Evolutionary conservation across 2,113 vertebrate species (phyloP), one percentile per base, ranked within the genome.

Genomic region (Alaudala cheleensis): DNA sequence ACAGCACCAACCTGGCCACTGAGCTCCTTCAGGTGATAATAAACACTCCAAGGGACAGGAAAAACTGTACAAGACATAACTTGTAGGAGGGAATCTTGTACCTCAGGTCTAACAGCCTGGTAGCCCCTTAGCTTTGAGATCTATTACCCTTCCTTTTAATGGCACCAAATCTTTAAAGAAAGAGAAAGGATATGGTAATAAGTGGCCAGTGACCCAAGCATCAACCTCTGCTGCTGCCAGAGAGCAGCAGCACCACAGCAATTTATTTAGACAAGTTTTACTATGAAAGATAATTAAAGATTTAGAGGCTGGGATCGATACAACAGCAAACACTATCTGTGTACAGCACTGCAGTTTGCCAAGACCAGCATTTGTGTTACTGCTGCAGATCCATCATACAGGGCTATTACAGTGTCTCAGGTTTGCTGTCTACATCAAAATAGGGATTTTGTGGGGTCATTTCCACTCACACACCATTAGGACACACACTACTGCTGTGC

Each of bases 211-310:
- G 84, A 61, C 57, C 37, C 81, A 34, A 53, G 61, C 49, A 83
- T 39, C 80, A 58, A 64, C 14, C 31, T 78, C 82, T 71, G 39
- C 47, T 53, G 78, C 84, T 94, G 86, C 71, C 66, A 58, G 58
- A n/a, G 57, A 73, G 44, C 62, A 50, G 49, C 5, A 2, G 24
- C 8, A 13, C 21, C 10, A 37, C 29, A 88, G 44, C 92, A 82
- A 93, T 95, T 94, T 89, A 91, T 94, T 92, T 87, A 88, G 81
- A 88, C 58, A 90, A 83, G 71, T 93, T 94, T 90, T 95, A 88
- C 82, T 94, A 88, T 80, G 76, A 94, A 90, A 90, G 47, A 92
- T 90, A 95, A 97, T 95, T 90, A 91, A 95, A 94, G 86, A 90
- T 92, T 95, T 92, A 94, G 89, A 61, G 74, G 78, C 37, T 39